Conservation (phyloP, 2,888 invertebrate genomes). For the Azorinus chamasolen region DNA sequence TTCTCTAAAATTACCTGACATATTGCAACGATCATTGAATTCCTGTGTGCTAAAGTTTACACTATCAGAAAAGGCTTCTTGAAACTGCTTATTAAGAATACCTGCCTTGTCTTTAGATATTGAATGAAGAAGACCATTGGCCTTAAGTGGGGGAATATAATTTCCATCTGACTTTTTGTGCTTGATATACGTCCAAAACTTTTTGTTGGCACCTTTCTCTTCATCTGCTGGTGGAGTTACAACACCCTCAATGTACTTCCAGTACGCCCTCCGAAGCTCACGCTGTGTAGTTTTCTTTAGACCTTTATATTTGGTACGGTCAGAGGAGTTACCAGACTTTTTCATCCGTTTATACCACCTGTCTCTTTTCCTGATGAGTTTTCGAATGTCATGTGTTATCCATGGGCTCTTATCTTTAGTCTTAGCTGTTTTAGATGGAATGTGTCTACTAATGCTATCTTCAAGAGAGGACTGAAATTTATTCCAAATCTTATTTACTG, state of each 20-base stretch:
- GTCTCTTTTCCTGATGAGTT: conserved; percentile 20
- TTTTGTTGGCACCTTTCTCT: neutral
- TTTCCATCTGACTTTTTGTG: too few relatives aligned
- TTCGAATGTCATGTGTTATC: conserved; percentile 20
- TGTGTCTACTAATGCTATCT: conserved; percentile 18
- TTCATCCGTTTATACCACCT: conserved; percentile 26
- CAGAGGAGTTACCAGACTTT: neutral
- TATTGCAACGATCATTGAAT: too few relatives aligned
- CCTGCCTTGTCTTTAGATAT: too few relatives aligned
- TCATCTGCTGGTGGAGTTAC: too few relatives aligned
- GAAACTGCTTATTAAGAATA: too few relatives aligned
- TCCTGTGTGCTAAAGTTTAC: too few relatives aligned
- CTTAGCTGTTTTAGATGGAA: conserved; percentile 27
- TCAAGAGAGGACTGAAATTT: conserved; percentile 13
- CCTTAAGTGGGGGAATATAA: too few relatives aligned
- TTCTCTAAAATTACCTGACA: too few relatives aligned
- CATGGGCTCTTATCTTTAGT: neutral
- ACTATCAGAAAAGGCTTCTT: too few relatives aligned
- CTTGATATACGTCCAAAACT: conserved; percentile 25
- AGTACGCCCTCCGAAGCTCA: conserved; percentile 27
- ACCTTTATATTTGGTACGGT: conserved; percentile 10
- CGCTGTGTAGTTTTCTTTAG: conserved; percentile 14
- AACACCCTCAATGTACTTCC: too few relatives aligned
- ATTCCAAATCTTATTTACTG: too few relatives aligned
- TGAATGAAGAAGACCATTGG: too few relatives aligned